These are phyloP conservation scores for Mesorhabditis spiculigera DNA, from an alignment of 2,888 invertebrate species.

Conservation along the genomic window DNA sequence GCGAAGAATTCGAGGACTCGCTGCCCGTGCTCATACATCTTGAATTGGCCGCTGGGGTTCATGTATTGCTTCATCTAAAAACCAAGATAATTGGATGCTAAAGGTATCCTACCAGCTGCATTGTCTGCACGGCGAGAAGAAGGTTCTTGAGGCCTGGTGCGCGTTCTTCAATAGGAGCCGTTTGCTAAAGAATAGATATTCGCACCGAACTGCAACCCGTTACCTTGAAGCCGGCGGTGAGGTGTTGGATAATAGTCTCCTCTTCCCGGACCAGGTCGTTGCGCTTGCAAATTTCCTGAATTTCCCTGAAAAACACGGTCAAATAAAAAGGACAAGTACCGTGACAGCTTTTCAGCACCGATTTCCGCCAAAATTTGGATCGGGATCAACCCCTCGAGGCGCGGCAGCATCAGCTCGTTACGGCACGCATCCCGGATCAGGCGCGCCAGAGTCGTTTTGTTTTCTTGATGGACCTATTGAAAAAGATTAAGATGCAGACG, in stretches of 20 bases:
- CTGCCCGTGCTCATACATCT: not conserved
- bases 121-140: not conserved
- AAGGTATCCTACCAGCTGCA: not conserved
- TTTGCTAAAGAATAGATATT: not conserved
- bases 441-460: conserved; percentile 18
- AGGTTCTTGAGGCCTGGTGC: not conserved
- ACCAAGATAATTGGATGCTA: not conserved
- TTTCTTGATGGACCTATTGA: conserved; percentile 16
- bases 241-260: not conserved
- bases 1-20: not conserved
- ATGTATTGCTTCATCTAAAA: not conserved
- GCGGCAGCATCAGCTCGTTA: conserved; percentile 18
- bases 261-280: not conserved
- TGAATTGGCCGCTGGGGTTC: not conserved
- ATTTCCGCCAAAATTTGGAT: conserved; percentile 19
- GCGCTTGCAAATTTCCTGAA: not conserved
- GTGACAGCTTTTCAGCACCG: conserved; percentile 17
- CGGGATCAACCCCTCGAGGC: conserved; percentile 17
- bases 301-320: not conserved
- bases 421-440: conserved; percentile 16
- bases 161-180: not conserved
- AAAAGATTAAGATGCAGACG: not conserved
- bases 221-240: not conserved
- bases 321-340: conserved; percentile 8
- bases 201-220: too few species aligned